These are phyloP conservation scores for Melanchra persicariae DNA, from an alignment of 2,888 invertebrate genomes.

Conservation along the genomic window DNA sequence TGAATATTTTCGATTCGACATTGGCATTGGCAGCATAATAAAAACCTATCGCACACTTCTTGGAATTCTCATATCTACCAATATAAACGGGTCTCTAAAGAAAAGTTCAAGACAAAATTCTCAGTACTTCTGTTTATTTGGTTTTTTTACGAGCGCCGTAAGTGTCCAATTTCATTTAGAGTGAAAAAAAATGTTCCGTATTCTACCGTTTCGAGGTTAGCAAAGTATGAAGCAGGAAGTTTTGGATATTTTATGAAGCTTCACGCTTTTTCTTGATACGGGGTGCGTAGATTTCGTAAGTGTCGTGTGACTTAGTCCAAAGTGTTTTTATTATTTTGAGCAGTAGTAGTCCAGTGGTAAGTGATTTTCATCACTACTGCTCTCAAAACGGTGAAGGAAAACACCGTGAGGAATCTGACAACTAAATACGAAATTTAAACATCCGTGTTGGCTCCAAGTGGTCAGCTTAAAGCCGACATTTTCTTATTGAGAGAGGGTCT, in stretches of 20 bases:
- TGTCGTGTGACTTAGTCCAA: background rate
- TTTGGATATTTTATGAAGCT: conserved; percentile 38
- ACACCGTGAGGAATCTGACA: too few relatives aligned
- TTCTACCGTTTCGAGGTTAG: conserved; percentile 36
- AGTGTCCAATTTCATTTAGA: conserved; percentile 62
- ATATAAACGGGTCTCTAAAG: conserved; percentile 41
- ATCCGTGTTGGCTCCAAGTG: too few relatives aligned
- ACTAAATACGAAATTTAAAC: too few relatives aligned
- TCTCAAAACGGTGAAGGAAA: too few relatives aligned
- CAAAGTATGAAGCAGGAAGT: conserved; percentile 34
- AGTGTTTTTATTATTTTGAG: too few relatives aligned
- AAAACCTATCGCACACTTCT: conserved; percentile 38
- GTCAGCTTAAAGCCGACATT: too few relatives aligned
- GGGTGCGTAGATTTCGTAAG: background rate
- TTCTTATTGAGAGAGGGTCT: too few relatives aligned
- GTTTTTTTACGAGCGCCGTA: conserved; percentile 56
- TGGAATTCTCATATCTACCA: conserved; percentile 35
- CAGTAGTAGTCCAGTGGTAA: too few relatives aligned
- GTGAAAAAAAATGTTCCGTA: conserved; percentile 47
- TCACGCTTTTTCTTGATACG: conserved; percentile 1
- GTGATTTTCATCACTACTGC: too few relatives aligned
- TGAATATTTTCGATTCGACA: conserved; percentile 13
- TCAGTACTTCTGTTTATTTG: conserved; percentile 56
- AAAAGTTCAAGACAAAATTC: conserved; percentile 50
- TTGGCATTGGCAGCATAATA: conserved; percentile 29